phyloP scores from a whole-genome alignment of 2,113 vertebrate species.

The Ahaetulla prasina region DNA sequence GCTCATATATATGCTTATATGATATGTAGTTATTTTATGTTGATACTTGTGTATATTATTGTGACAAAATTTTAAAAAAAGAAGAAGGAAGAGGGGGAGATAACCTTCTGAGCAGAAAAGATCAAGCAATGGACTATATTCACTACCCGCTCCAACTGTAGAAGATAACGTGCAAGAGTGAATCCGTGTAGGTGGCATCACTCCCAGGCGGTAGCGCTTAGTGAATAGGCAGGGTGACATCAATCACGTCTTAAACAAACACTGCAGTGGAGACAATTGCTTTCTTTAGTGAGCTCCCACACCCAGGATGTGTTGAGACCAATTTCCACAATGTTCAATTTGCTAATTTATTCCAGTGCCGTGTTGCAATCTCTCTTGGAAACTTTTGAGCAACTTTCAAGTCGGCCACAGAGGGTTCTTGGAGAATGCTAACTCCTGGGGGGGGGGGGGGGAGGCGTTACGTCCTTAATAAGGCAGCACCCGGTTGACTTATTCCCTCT shows the following conservation, averaged over 20 bases:
- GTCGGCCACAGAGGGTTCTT: background rate
- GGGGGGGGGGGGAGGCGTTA: background rate
- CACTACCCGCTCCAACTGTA: background rate
- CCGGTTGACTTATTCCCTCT: background rate
- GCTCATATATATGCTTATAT: too few species aligned
- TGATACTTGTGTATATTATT: too few species aligned
- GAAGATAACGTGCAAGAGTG: background rate
- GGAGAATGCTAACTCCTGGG: background rate
- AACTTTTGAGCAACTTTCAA: background rate
- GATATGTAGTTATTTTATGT: too few species aligned
- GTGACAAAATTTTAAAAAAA: too few species aligned
- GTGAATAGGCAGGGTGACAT: background rate
- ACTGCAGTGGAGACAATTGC: background rate
- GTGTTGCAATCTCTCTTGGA: background rate
- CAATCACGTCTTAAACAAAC: background rate
- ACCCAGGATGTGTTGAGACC: background rate
- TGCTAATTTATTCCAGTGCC: background rate
- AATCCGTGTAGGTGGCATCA: background rate
- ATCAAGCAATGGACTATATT: background rate
- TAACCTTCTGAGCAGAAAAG: background rate
- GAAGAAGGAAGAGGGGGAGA: background rate
- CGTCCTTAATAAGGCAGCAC: background rate
- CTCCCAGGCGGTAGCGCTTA: background rate
- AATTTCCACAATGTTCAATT: background rate
- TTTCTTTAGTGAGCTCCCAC: background rate